Conservation (phyloP, 2,113 vertebrate species). For the Archilochus colubris region DNA sequence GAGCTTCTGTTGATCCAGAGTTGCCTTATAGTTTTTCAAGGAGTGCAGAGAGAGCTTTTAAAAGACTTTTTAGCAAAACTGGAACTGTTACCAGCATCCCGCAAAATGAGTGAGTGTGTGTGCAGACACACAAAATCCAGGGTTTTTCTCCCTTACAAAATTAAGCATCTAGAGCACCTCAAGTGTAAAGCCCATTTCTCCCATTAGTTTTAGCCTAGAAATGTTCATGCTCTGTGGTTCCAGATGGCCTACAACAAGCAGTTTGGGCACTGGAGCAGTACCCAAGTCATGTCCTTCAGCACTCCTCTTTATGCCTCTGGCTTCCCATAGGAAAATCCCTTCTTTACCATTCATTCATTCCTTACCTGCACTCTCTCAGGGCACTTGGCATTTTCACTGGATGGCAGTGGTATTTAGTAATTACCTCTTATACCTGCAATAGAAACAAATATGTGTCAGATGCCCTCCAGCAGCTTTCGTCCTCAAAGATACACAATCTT, state of each 20-base stretch:
- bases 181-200: not conserved
- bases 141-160: not conserved
- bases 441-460: not conserved
- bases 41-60: not conserved
- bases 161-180: not conserved
- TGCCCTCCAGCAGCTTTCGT: not conserved
- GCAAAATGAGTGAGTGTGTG: fast-evolving
- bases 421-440: not conserved
- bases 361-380: not conserved
- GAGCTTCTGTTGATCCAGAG: not conserved
- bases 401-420: not conserved
- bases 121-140: not conserved
- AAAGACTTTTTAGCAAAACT: not conserved
- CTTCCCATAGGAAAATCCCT: not conserved
- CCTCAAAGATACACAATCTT: not conserved
- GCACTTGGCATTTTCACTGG: not conserved
- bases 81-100: not conserved
- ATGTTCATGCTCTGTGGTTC: not conserved
- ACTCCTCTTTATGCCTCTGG: not conserved
- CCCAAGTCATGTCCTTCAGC: not conserved
- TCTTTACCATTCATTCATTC: not conserved
- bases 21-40: not conserved
- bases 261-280: not conserved
- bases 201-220: not conserved
- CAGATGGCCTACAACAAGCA: not conserved